Evolutionary conservation across 2,797 vertebrate species (phyloP), one percentile per base, ranked within the genome.

Genomic region (Dipus sagitta): DNA sequence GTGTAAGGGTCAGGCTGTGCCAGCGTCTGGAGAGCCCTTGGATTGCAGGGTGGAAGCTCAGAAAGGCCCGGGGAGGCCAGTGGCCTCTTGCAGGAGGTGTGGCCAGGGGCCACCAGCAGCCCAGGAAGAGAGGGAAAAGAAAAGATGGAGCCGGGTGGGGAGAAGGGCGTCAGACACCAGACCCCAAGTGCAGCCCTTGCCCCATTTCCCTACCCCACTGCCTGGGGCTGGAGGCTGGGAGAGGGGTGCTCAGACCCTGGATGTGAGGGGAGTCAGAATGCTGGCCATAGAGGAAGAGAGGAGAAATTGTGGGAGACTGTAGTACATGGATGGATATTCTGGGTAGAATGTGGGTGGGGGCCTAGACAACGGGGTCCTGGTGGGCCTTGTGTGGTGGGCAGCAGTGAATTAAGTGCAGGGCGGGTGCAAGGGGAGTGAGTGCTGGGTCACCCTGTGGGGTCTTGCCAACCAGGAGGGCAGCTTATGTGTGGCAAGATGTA

Each of bases 11-110:
- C 11, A 32, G 32, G 65, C 60, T 60, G 34, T 24, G 78, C 28
- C 58, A 88, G 64, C 38, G 32, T n/a, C n/a, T 30, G 38, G 34
- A 71, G 52, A 24, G 72, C n/a, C 54, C 24, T 24, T 38, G 32
- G 30, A 10, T 64, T 71, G 78, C n/a, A 58, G 76, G 32, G 83
- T 30, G 3, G 64, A 77, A 26, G 10, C 17, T 1, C 65, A 11
- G 30, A 64, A 54, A 68, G 67, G 79, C 67, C 79, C 42, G 62
- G 74, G 60, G 80, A 79, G 34, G 28, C 12, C 67, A 28, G 78
- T 47, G 84, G 93, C 84, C 88, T 91, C 83, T 93, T 68, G 81
- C 24, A 86, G 28, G 84, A 91, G 47, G 84, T 38, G 72, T 78
- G 84, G 58, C 47, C 30, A 28, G 67, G 64, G 72, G 82, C 4